Conservation (phyloP, 92 coral and sea anemone species). For the Heliopora coerulea region DNA sequence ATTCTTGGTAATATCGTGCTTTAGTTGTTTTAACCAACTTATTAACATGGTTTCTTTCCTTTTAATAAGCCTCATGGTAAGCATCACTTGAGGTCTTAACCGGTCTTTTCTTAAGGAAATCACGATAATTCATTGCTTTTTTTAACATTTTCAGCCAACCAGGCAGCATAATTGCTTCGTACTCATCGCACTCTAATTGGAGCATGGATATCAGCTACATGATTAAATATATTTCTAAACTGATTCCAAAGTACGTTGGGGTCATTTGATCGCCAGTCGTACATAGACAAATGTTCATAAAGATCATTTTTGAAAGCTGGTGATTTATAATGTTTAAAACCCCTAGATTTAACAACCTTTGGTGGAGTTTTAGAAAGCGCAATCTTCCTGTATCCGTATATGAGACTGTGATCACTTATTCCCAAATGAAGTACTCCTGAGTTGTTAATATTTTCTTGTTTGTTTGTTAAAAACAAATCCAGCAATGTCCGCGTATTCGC, state of each 20-base stretch:
- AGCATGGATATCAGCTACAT: constrained; percentile 45
- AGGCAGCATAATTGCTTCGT: no score
- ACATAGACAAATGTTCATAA: neutral
- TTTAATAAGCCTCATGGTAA: no score
- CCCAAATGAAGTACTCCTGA: constrained; percentile 55
- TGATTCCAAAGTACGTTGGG: constrained; percentile 50
- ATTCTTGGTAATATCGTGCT: neutral
- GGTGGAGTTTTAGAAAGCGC: constrained; percentile 27
- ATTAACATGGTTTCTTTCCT: neutral
- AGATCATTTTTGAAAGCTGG: constrained; percentile 49
- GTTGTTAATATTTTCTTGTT: constrained; percentile 51
- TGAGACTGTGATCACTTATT: constrained; percentile 56
- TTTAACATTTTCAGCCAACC: no score
- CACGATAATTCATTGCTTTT: no score
- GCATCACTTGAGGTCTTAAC: no score
- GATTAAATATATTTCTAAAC: constrained; percentile 33
- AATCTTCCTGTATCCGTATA: constrained; percentile 47
- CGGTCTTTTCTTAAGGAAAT: no score
- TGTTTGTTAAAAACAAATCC: constrained; percentile 50
- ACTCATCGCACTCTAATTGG: constrained; percentile 19
- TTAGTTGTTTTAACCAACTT: neutral
- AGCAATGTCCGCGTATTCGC: constrained; percentile 33
- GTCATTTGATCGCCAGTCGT: no score
- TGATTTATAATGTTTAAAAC: constrained; percentile 41
- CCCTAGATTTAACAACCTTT: constrained; percentile 31